Conservation (phyloP, 2,888 invertebrate species). For the Schrankia costaestrigalis region DNA sequence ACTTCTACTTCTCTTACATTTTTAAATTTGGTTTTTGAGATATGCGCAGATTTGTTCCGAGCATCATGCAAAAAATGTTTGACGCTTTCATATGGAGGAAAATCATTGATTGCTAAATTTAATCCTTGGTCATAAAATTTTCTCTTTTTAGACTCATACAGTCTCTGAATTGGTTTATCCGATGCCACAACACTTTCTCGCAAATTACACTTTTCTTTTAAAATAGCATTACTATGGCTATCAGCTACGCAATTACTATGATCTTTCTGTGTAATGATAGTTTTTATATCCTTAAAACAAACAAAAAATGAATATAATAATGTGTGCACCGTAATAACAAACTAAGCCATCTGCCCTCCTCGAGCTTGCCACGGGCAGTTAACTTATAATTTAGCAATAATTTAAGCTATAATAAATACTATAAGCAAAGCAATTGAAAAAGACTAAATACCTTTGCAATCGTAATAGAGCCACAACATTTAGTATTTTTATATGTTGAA, state of each 20-base stretch:
- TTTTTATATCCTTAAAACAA: slow-evolving; percentile 2
- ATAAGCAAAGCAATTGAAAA: no score
- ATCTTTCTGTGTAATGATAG: slow-evolving; percentile 1
- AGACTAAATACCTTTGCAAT: no score
- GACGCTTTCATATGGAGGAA: slow-evolving; percentile 7
- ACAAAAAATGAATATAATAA: neutral
- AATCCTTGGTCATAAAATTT: neutral
- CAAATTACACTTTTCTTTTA: slow-evolving; percentile 5
- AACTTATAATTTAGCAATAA: no score
- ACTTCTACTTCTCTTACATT: slow-evolving; percentile 7
- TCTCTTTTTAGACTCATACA: neutral
- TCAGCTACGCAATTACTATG: slow-evolving; percentile 4
- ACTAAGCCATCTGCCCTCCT: no score
- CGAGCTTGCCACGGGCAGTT: no score
- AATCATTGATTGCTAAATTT: neutral
- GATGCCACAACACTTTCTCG: slow-evolving; percentile 6
- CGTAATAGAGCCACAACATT: neutral
- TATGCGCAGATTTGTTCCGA: slow-evolving; percentile 6
- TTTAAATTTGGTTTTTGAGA: slow-evolving; percentile 5
- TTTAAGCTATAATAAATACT: no score
- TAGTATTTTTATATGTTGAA: neutral
- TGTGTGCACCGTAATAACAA: no score
- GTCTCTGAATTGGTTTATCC: slow-evolving; percentile 1
- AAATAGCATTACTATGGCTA: slow-evolving; percentile 2
- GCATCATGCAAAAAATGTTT: slow-evolving; percentile 7